Evolutionary conservation across 1,140 invertebrate species (phyloP).

Genomic region (Mya arenaria): DNA sequence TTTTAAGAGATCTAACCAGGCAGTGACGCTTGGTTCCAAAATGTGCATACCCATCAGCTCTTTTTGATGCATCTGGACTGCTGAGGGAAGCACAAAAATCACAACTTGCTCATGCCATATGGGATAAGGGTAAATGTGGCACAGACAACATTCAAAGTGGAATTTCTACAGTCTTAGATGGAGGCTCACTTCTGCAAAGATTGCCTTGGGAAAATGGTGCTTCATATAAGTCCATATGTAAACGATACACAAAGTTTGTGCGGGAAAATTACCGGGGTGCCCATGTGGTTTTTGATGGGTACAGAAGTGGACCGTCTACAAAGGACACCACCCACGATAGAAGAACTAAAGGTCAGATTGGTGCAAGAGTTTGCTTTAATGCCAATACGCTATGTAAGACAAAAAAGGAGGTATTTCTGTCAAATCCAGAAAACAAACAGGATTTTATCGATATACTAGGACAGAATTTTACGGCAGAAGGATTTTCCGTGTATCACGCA

Average conservation of each 20-base stretch:
- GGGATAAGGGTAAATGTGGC: neutral
- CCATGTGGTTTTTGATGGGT: constrained; percentile 42
- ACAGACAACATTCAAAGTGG: neutral
- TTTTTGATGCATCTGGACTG: constrained; percentile 41
- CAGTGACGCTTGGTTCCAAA: neutral
- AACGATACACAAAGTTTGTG: neutral
- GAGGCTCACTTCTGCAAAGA: neutral
- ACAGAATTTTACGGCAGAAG: too few relatives aligned
- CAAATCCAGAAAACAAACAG: constrained; percentile 59
- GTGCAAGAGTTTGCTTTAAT: constrained; percentile 20
- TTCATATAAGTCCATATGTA: neutral
- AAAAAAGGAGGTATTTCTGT: constrained; percentile 54
- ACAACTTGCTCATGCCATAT: constrained; percentile 33
- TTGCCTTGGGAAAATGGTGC: neutral
- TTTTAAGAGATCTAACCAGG: neutral
- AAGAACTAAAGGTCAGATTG: constrained; percentile 19
- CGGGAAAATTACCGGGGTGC: constrained; percentile 1
- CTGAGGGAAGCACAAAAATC: constrained; percentile 36
- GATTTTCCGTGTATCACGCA: too few relatives aligned
- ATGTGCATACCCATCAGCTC: neutral
- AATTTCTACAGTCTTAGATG: neutral
- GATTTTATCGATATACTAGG: constrained; percentile 52
- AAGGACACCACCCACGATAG: constrained; percentile 45
- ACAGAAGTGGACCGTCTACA: constrained; percentile 33
- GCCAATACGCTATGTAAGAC: constrained; percentile 8